These are phyloP conservation scores for Lepus europaeus DNA, from an alignment of 2,113 vertebrate species.

Conservation along the genomic window DNA sequence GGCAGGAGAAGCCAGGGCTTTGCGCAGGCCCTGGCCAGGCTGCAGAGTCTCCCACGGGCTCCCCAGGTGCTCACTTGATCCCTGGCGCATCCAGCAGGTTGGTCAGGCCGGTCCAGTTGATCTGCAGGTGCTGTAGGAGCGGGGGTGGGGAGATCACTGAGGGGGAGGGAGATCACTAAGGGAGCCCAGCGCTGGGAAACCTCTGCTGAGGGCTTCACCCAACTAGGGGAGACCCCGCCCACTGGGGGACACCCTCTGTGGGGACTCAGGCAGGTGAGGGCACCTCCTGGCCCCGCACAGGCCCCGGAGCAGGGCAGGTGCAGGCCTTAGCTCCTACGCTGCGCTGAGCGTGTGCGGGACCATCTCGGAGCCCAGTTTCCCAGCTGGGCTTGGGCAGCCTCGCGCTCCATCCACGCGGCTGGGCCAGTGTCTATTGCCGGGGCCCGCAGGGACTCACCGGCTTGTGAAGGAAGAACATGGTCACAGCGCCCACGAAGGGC, in stretches of 20 bases:
- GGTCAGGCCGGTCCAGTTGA: slow-evolving; percentile 97
- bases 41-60: accelerated
- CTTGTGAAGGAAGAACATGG: slow-evolving; percentile 96
- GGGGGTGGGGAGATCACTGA: background rate
- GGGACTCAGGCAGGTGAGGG: too few species aligned
- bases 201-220: background rate
- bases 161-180: background rate
- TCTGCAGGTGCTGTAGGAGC: slow-evolving; percentile 88
- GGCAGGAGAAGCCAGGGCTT: too few species aligned
- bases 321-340: background rate
- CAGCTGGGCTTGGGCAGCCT: too few species aligned
- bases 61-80: slow-evolving; percentile 90
- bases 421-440: too few species aligned
- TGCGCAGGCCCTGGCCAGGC: background rate
- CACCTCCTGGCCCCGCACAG: background rate
- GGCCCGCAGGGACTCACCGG: slow-evolving; percentile 88
- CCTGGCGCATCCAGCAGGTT: slow-evolving; percentile 95
- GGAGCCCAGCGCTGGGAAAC: background rate
- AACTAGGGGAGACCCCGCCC: background rate
- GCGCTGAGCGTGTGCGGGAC: background rate
- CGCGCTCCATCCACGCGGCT: too few species aligned
- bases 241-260: background rate
- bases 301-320: background rate
- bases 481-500: slow-evolving; percentile 96
- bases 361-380: background rate